Percentiles rank a stretch among this genome's conserved stretches.
These are phyloP conservation scores for Varroa destructor DNA, from an alignment of 1,140 invertebrate species.

Conservation along the genomic window DNA sequence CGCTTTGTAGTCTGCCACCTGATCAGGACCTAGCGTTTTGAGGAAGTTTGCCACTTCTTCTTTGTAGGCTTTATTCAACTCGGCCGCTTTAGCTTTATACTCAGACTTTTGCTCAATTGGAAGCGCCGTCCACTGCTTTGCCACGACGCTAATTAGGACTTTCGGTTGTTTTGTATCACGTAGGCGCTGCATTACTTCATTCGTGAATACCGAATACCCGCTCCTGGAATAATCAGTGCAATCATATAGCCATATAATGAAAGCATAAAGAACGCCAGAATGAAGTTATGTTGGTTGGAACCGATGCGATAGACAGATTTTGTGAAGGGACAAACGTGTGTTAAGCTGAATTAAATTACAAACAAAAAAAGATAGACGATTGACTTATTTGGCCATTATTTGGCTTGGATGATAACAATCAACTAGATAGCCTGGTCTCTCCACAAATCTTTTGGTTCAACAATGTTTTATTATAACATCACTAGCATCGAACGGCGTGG, in stretches of 20 bases:
- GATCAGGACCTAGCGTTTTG: slow-evolving; percentile 3
- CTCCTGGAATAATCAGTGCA: slow-evolving; percentile 3
- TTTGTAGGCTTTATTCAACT: slow-evolving; percentile 7
- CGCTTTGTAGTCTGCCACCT: slow-evolving; percentile 7
- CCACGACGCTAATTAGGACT: slow-evolving; percentile 20
- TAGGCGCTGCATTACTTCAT: slow-evolving; percentile 10
- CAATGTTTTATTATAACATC: too few species aligned
- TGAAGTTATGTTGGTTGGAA: too few species aligned
- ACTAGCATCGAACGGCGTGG: too few species aligned
- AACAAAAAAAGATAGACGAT: too few species aligned
- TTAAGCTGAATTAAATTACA: too few species aligned
- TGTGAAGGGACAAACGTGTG: too few species aligned
- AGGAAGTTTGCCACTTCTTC: slow-evolving; percentile 21
- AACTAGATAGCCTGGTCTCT: too few species aligned
- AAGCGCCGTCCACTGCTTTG: slow-evolving; percentile 17
- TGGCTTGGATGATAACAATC: too few species aligned
- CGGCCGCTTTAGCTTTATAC: slow-evolving; percentile 4
- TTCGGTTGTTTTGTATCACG: slow-evolving; percentile 12
- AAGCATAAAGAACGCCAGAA: too few species aligned
- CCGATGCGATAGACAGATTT: too few species aligned
- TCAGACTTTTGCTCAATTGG: background rate
- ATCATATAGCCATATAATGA: background rate
- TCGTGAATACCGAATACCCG: slow-evolving; percentile 26
- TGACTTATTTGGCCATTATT: too few species aligned
- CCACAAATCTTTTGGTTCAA: too few species aligned